Conservation (phyloP, 2,797 vertebrate species). For the Apogon talboti region DNA sequence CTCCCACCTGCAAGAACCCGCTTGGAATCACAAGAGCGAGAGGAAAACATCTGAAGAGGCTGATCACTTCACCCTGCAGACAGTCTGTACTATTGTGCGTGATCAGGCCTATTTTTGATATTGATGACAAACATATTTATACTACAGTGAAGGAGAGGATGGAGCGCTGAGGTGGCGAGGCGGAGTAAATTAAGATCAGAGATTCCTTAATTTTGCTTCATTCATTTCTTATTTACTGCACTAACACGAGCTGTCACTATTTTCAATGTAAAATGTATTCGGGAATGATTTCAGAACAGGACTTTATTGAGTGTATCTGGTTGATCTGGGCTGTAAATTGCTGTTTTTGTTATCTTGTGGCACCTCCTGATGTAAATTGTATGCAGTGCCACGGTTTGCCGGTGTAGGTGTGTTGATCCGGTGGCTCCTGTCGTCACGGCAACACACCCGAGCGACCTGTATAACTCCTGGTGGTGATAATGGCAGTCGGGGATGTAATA, state of each 20-base stretch:
- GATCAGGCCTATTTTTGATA: slow-evolving; percentile 67
- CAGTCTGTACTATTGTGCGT: not conserved
- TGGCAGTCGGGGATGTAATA: slow-evolving; percentile 45
- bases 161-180: slow-evolving; percentile 5
- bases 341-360: slow-evolving; percentile 22
- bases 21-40: slow-evolving; percentile 1
- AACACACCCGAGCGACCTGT: slow-evolving; percentile 10
- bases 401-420: slow-evolving; percentile 17
- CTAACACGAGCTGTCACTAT: slow-evolving; percentile 69
- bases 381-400: slow-evolving; percentile 2
- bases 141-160: slow-evolving; percentile 11
- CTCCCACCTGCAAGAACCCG: slow-evolving; percentile 42
- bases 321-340: slow-evolving; percentile 37
- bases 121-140: slow-evolving; percentile 79
- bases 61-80: no score
- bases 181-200: slow-evolving; percentile 17
- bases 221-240: slow-evolving; percentile 66
- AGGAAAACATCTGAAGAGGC: slow-evolving; percentile 55
- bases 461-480: slow-evolving; percentile 36
- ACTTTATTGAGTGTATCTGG: slow-evolving; percentile 20
- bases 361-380: slow-evolving; percentile 19
- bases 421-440: slow-evolving; percentile 13
- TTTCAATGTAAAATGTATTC: slow-evolving; percentile 47
- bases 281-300: slow-evolving; percentile 23
- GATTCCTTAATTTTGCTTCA: slow-evolving; percentile 35